phyloP scores from a whole-genome alignment of 2,888 invertebrate genomes.

The Macrophya alboannulata region DNA sequence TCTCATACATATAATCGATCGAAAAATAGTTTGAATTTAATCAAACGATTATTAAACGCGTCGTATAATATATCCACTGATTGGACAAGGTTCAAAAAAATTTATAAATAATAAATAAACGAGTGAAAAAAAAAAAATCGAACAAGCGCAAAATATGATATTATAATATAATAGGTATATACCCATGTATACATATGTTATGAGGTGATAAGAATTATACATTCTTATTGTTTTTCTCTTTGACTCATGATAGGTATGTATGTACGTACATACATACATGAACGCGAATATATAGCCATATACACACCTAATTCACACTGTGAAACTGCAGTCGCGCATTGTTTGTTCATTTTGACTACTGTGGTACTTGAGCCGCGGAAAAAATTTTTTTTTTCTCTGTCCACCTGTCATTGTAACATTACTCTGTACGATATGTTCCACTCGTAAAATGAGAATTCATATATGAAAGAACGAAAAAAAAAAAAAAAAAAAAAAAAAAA shows the following conservation, averaged over 20 bases:
- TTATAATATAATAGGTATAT: not conserved
- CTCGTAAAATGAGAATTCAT: slow-evolving; percentile 34
- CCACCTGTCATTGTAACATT: slow-evolving; percentile 33
- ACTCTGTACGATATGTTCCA: slow-evolving; percentile 32
- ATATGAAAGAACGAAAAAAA: not conserved
- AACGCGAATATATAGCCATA: not conserved
- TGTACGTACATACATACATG: no score
- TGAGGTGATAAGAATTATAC: not conserved
- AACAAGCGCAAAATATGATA: not conserved
- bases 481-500: not conserved
- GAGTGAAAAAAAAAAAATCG: not conserved
- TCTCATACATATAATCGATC: not conserved
- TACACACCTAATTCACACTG: not conserved
- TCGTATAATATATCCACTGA: not conserved
- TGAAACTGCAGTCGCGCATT: not conserved
- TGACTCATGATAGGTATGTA: no score
- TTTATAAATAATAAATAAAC: not conserved
- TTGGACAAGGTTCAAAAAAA: not conserved
- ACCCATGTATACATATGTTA: not conserved
- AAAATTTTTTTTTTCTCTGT: not conserved
- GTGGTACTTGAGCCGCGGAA: slow-evolving; percentile 26
- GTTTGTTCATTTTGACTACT: slow-evolving; percentile 19
- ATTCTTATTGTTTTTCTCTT: not conserved
- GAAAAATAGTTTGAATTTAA: not conserved
- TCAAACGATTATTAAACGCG: not conserved